Evolutionary conservation across 2,888 invertebrate species (phyloP).

Genomic region (Andrena marginata): DNA sequence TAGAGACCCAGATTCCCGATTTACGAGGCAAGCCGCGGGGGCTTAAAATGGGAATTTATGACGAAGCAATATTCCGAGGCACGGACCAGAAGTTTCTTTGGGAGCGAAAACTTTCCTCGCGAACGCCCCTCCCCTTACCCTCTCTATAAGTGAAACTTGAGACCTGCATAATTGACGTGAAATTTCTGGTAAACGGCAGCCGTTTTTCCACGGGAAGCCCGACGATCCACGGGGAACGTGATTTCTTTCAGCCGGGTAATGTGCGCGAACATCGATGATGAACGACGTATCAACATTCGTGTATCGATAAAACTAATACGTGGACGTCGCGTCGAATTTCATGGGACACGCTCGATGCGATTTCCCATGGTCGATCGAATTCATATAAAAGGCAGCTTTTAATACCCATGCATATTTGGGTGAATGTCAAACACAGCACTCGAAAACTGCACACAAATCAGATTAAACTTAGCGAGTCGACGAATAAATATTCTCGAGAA

Average conservation of each 20-base stretch:
- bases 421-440: too few species aligned
- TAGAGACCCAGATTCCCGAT: constrained; percentile 61
- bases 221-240: background rate
- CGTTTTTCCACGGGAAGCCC: constrained; percentile 33
- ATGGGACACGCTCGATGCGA: background rate
- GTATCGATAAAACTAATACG: background rate
- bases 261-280: constrained; percentile 24
- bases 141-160: constrained; percentile 56
- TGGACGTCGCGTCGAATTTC: constrained; percentile 1
- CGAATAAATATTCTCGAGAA: too few species aligned
- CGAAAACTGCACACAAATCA: too few species aligned
- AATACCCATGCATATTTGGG: constrained; percentile 1
- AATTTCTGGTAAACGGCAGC: constrained; percentile 43
- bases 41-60: constrained; percentile 62
- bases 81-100: constrained; percentile 58
- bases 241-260: constrained; percentile 16
- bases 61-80: constrained; percentile 61
- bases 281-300: constrained; percentile 18
- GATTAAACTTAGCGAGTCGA: too few species aligned
- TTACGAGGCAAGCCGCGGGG: constrained; percentile 52
- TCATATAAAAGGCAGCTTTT: constrained; percentile 32
- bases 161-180: constrained; percentile 62
- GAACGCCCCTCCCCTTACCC: constrained; percentile 39
- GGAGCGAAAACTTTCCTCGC: constrained; percentile 57
- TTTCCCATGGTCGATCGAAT: too few species aligned